Evolutionary conservation across 2,113 vertebrate genomes (phyloP).

Genomic region (Poeciliopsis retropinna): DNA sequence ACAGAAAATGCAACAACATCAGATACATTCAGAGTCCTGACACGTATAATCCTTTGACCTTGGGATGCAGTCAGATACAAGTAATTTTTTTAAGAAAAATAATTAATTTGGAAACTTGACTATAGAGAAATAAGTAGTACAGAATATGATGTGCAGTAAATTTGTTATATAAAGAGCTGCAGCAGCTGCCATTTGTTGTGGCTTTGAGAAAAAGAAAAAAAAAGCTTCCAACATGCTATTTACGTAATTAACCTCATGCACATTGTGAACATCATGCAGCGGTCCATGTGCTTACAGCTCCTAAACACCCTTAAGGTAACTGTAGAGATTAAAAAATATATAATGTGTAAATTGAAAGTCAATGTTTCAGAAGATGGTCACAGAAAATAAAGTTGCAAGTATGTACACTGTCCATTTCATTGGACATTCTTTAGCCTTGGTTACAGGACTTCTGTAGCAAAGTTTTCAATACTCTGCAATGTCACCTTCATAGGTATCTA

Average conservation of each 20-base stretch:
- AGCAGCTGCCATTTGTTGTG: conserved; percentile 1
- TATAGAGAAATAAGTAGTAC: neutral
- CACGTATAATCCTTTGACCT: neutral
- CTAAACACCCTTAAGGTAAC: neutral
- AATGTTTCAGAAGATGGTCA: neutral
- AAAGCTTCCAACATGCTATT: neutral
- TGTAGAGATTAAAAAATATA: neutral
- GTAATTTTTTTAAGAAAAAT: neutral
- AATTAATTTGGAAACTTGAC: neutral
- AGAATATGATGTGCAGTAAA: neutral
- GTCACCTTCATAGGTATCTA: neutral
- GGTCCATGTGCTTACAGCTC: neutral
- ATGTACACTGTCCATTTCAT: neutral
- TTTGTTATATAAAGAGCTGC: conserved; percentile 15
- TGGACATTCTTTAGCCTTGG: neutral
- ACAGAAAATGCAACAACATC: neutral
- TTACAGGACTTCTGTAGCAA: neutral
- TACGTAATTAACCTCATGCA: neutral
- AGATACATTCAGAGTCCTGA: neutral
- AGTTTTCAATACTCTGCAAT: neutral
- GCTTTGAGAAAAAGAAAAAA: neutral
- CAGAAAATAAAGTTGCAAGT: neutral
- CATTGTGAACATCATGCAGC: neutral
- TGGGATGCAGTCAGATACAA: too few species aligned
- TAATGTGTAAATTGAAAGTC: neutral